Conservation (phyloP, 2,797 vertebrate genomes). For the Pitangus sulphuratus region DNA sequence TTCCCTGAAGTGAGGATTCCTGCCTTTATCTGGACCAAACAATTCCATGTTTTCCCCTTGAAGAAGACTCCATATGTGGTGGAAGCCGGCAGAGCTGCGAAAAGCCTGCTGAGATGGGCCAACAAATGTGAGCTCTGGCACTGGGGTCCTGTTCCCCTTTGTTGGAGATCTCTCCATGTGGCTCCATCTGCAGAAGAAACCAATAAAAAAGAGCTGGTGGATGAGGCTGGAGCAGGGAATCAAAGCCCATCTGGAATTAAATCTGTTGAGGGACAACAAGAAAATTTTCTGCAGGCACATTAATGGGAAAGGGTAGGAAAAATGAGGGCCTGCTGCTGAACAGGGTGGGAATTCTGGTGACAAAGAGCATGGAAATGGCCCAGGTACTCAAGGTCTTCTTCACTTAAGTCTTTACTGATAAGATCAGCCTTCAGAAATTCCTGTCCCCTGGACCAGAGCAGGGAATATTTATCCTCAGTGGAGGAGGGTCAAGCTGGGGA, state of each 20-base stretch:
- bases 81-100: not conserved
- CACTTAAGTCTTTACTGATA: not conserved
- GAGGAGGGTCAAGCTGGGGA: not conserved
- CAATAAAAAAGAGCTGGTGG: not conserved
- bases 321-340: not conserved
- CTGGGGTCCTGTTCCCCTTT: not conserved
- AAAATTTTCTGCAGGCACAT: not conserved
- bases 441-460: not conserved
- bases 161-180: not conserved
- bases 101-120: not conserved
- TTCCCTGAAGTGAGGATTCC: not conserved
- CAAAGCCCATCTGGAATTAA: not conserved
- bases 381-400: not conserved
- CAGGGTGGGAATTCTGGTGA: not conserved
- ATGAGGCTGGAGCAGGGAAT: not conserved
- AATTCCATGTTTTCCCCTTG: not conserved
- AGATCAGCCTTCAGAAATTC: not conserved
- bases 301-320: not conserved
- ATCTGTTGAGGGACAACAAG: not conserved
- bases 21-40: not conserved
- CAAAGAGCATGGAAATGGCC: not conserved
- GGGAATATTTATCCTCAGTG: not conserved
- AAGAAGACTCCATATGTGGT: not conserved
- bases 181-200: not conserved
- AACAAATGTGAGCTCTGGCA: not conserved